Percentiles rank a stretch among this genome's conserved stretches.
phyloP scores from a whole-genome alignment of 2,113 vertebrate species.

The human (Homo sapiens) region DNA sequence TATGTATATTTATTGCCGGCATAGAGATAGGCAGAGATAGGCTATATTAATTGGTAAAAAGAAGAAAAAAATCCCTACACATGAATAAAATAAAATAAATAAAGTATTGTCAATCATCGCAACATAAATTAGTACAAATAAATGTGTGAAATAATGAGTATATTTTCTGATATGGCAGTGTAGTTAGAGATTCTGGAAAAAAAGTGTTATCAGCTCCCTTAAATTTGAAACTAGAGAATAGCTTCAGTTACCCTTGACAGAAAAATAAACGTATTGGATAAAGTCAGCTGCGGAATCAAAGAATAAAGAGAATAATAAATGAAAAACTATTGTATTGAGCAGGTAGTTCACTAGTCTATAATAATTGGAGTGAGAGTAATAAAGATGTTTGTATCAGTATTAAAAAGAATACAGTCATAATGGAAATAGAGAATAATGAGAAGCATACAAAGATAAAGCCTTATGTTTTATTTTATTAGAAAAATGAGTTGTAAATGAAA shows the following conservation, averaged over 20 bases:
- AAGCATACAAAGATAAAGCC: not conserved
- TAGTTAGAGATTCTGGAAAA: not conserved
- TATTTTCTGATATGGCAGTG: not conserved
- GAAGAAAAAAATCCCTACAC: not conserved
- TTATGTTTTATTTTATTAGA: constrained; percentile 6
- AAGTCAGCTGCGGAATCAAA: not conserved
- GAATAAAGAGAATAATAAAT: not conserved
- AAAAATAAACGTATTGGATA: not conserved
- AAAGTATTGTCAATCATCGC: not conserved
- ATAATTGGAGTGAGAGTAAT: not conserved
- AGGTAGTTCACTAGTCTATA: not conserved
- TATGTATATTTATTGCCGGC: not conserved
- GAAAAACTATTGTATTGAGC: not conserved
- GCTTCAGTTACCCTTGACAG: not conserved
- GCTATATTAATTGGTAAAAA: not conserved
- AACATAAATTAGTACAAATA: not conserved
- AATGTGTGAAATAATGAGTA: not conserved
- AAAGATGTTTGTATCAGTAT: not conserved
- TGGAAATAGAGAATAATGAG: not conserved
- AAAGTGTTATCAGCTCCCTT: not conserved
- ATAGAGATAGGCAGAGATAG: not conserved
- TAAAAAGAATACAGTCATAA: not conserved
- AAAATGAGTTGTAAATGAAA: not conserved
- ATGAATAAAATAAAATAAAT: not conserved
- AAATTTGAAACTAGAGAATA: not conserved